Evolutionary conservation across 1,140 invertebrate genomes (phyloP), one percentile per base, ranked within the genome.

Genomic region (Druon quercuslanigerum): DNA sequence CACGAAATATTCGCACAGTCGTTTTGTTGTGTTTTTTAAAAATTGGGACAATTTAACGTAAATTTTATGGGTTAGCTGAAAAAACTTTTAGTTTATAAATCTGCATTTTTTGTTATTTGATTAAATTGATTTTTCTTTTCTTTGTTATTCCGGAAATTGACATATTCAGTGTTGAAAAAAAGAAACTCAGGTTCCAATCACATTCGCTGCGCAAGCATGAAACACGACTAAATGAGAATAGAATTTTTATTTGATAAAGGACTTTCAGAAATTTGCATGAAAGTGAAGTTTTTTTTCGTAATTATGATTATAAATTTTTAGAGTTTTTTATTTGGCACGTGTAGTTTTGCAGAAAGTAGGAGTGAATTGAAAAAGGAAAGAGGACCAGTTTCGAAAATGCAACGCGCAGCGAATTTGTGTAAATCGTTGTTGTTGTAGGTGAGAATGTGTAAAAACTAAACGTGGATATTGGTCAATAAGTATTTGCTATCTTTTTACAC

Each of bases 401-500:
- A 40, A 40, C 7, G 60, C 25, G 25, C 60, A 66, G 60, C 60
- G 13, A 40, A 33, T 25, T 25, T 46, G 60, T 66, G 33, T 40
- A n/a, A 16, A 66, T 46, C 71, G 57, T 75, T 82, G 50, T 73
- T 66, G 57, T 75, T 82, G 50, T 73, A 66, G 76, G 73, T 78
- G 71, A 75, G 73, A 19, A 20, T 51, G 74, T 82, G 51, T 76
- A 83, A 66, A 66, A 72, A 25, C 20, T 25, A 25, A 25, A 82
- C 79, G 82, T 79, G 73, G 79, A 83, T 81, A 85, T 80, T 80
- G 80, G 81, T 84, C 84, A 85, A 79, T 83, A 83, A 85, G 79
- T 80, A 83, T 85, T 83, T 84, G 81, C 80, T 84, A 82, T 83
- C 76, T 85, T 86, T 84, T 84, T 86, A 84, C 80, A 85, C 79